Percentiles rank a stretch among this genome's conserved stretches.
phyloP scores from a whole-genome alignment of 2,888 invertebrate species.

The Neocrepidodera transversa region DNA sequence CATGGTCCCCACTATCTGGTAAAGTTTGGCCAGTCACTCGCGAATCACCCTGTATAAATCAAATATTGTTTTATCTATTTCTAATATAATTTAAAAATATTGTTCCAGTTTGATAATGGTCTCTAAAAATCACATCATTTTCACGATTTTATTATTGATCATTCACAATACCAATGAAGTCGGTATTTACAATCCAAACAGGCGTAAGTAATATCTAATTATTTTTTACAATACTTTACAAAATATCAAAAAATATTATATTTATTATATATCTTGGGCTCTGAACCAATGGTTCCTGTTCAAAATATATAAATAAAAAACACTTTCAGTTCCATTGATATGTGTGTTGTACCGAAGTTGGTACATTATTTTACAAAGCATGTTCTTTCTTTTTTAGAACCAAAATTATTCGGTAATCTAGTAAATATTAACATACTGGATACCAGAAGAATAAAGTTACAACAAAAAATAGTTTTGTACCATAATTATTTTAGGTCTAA shows the following conservation, averaged over 20 bases:
- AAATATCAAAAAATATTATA: background rate
- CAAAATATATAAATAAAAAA: too few species aligned
- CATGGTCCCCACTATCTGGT: too few species aligned
- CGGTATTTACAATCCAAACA: conserved; percentile 43
- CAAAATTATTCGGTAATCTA: conserved; percentile 53
- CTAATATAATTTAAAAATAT: too few species aligned
- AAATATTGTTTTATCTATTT: too few species aligned
- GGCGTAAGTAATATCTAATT: conserved; percentile 40
- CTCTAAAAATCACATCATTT: conserved; percentile 2
- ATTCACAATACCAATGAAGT: conserved; percentile 28
- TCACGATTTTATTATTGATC: conserved; percentile 13
- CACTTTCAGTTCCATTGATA: too few species aligned
- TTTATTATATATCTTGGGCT: too few species aligned
- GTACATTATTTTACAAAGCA: background rate
- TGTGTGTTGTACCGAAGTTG: too few species aligned
- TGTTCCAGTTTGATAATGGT: conserved; percentile 27
- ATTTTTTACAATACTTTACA: background rate
- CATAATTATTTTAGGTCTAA: conserved; percentile 80
- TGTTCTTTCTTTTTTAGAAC: conserved; percentile 4
- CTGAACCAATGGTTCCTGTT: too few species aligned
- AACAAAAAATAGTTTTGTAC: conserved; percentile 75
- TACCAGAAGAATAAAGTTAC: conserved; percentile 67
- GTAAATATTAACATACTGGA: conserved; percentile 65
- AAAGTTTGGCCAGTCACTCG: too few species aligned
- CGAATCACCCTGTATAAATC: too few species aligned